Evolutionary conservation across 2,797 vertebrate genomes (phyloP).

Genomic region (Micromesistius poutassou): DNA sequence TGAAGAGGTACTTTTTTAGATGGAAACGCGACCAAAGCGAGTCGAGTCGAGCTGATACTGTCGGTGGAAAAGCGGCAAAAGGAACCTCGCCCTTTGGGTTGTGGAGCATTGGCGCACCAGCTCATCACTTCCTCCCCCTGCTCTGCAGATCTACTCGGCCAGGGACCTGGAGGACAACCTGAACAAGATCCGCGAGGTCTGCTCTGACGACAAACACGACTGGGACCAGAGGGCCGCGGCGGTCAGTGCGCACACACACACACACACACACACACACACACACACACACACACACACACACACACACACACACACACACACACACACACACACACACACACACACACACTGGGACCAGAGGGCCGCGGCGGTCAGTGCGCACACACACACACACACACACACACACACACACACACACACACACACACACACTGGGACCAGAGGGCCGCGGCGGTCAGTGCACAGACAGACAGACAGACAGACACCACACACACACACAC

Average conservation of each 20-base stretch:
- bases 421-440: constrained; percentile 99
- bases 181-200: constrained; percentile 96
- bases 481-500: not conserved
- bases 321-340: no score
- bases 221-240: constrained; percentile 94
- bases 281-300: not conserved
- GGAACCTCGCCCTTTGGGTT: no score
- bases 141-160: constrained; percentile 87
- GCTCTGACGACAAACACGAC: constrained; percentile 97
- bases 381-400: no score
- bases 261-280: not conserved
- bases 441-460: constrained; percentile 85
- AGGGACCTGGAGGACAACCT: constrained; percentile 96
- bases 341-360: no score
- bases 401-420: no score
- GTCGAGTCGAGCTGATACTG: no score
- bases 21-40: no score
- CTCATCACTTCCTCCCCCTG: not conserved
- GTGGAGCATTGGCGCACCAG: not conserved
- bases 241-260: constrained; percentile 67
- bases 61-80: no score
- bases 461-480: not conserved
- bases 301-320: not conserved
- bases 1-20: no score
- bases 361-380: no score